Evolutionary conservation across 1,140 invertebrate species (phyloP), one percentile per base, ranked within the genome.

Genomic region (Venustaconcha ellipsiformis): DNA sequence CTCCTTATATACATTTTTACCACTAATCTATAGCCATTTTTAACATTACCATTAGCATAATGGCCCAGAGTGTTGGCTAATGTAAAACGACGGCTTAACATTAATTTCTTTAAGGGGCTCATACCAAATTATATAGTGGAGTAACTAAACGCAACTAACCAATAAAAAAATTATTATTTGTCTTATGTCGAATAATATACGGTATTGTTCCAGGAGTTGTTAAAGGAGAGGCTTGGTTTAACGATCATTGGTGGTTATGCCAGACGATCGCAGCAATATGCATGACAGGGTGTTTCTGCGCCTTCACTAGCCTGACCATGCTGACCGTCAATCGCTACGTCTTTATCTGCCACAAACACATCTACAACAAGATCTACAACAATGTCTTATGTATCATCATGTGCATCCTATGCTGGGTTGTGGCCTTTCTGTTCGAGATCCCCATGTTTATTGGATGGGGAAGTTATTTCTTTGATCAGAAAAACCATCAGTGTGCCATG

Each of bases 361-460:
- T 76, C 2, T 85, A 83, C 67, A 71, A 81, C 57, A 70, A 63
- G 14, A 65, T 89, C 13, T 88, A 80, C 75, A 82, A 78, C 4
- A 57, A 57, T 17, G 75, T 70, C 2, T 75, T 74, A 14, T 82
- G 79, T 37, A 74, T 82, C 14, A 14, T 77, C 0, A 75, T 85
- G 14, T 87, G 85, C 62, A 4, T 83, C 1, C 15, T 75, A 0
- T 74, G 80, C 14, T 89, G 88, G 88, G 23, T 86, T 8, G 15
- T 80, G 0, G 82, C 83, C 13, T 87, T 86, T 63, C 57, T 85
- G 14, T 82, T 85, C 8, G 84, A 88, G 68, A 78, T 86, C 65
- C 87, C 87, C 4, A 89, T 88, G 78, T 86, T 86, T 68, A 18
- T 88, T 14, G 88, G 85, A 6, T 88, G 84, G 87, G 88, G 86